phyloP scores from a whole-genome alignment of 2,888 invertebrate species.

The Sesamia inferens region DNA sequence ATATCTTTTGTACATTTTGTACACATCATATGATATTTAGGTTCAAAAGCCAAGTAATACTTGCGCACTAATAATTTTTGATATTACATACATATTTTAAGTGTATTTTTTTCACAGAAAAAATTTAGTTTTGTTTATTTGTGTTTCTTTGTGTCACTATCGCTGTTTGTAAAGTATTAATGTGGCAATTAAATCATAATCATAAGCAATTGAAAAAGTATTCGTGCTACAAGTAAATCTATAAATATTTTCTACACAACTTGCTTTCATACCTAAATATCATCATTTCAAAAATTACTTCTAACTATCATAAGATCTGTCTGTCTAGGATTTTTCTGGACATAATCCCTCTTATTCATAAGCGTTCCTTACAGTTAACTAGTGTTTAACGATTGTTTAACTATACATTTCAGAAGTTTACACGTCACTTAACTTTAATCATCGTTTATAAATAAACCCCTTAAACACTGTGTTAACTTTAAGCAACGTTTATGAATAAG shows the following conservation, averaged over 20 bases:
- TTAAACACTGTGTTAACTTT: too few species aligned
- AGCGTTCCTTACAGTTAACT: too few species aligned
- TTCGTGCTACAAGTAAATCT: not conserved
- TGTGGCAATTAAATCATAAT: not conserved
- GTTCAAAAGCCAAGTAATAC: constrained; percentile 35
- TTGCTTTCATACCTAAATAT: constrained; percentile 56
- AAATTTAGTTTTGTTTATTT: not conserved
- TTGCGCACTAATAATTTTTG: constrained; percentile 21
- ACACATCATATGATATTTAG: constrained; percentile 57
- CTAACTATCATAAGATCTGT: constrained; percentile 50
- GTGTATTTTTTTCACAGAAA: not conserved
- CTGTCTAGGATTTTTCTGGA: constrained; percentile 57
- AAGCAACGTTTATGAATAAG: too few species aligned
- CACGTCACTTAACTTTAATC: too few species aligned
- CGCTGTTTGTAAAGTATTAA: not conserved
- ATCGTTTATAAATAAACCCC: too few species aligned
- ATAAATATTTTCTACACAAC: constrained; percentile 25
- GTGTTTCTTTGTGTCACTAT: not conserved
- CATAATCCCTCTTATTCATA: constrained; percentile 21
- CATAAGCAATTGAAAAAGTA: not conserved
- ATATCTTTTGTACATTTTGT: constrained; percentile 67
- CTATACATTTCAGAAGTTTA: too few species aligned
- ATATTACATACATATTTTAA: not conserved
- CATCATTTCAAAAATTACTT: constrained; percentile 54
- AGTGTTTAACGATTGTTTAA: too few species aligned